Evolutionary conservation across 2,113 vertebrate genomes (phyloP).

Genomic region (Romanogobio albipinnatus): DNA sequence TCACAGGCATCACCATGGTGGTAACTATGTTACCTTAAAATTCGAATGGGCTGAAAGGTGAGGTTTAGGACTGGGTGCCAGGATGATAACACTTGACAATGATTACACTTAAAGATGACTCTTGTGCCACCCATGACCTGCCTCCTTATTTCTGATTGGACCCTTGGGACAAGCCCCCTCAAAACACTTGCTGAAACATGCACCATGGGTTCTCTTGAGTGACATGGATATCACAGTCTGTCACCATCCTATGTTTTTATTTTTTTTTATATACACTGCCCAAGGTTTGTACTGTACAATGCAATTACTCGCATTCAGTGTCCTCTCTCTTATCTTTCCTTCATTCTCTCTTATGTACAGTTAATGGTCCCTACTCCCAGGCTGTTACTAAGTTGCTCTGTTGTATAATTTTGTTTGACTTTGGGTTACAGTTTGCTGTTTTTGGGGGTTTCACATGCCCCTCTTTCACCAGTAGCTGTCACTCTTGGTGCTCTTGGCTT

Average conservation of each 20-base stretch:
- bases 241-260: slow-evolving; percentile 16
- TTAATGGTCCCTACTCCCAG: slow-evolving; percentile 36
- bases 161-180: slow-evolving; percentile 36
- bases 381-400: slow-evolving; percentile 52
- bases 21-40: slow-evolving; percentile 54
- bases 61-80: slow-evolving; percentile 24
- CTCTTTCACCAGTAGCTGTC: slow-evolving; percentile 55
- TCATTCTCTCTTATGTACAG: slow-evolving; percentile 51
- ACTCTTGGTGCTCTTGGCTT: slow-evolving; percentile 57
- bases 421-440: slow-evolving; percentile 52
- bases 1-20: slow-evolving; percentile 49
- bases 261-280: slow-evolving; percentile 38
- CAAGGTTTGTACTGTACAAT: slow-evolving; percentile 50
- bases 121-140: slow-evolving; percentile 13
- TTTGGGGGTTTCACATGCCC: slow-evolving; percentile 17
- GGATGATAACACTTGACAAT: slow-evolving; percentile 35
- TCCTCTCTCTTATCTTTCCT: slow-evolving; percentile 22
- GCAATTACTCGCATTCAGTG: slow-evolving; percentile 33
- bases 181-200: slow-evolving; percentile 29
- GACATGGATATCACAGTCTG: slow-evolving; percentile 34
- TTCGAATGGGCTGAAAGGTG: slow-evolving; percentile 35
- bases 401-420: slow-evolving; percentile 56
- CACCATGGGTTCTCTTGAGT: slow-evolving; percentile 35
- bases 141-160: slow-evolving; percentile 35
- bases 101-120: slow-evolving; percentile 18